Evolutionary conservation across 2,888 invertebrate genomes (phyloP).

Genomic region (Oxycera nigricornis): DNA sequence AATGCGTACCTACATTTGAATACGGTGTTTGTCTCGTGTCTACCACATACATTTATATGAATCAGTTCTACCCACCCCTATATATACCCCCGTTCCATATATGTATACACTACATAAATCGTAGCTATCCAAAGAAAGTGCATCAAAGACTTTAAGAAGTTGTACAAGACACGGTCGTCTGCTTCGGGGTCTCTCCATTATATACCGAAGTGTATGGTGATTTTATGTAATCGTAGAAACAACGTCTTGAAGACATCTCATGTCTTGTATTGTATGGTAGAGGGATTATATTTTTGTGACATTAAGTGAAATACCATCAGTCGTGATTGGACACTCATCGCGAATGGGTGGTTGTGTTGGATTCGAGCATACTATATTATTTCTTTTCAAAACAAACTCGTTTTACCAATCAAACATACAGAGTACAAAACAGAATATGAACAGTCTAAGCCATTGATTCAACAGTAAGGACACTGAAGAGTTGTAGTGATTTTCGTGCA

Average conservation of each 20-base stretch:
- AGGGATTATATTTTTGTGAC: constrained; percentile 49
- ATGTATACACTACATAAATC: neutral
- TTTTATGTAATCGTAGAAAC: constrained; percentile 31
- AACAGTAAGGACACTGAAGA: no score
- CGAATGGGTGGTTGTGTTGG: constrained; percentile 41
- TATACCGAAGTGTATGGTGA: constrained; percentile 3
- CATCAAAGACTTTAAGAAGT: constrained; percentile 31
- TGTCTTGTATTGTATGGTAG: constrained; percentile 30
- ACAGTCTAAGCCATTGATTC: no score
- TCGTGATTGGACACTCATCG: constrained; percentile 61
- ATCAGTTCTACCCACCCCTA: neutral
- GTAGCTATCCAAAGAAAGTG: constrained; percentile 1
- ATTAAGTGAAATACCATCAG: constrained; percentile 58
- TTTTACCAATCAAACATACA: neutral
- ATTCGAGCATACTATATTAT: neutral
- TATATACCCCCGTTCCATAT: neutral
- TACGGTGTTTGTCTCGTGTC: neutral
- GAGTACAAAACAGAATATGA: neutral
- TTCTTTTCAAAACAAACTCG: neutral
- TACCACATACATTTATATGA: constrained; percentile 21
- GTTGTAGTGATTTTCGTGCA: no score
- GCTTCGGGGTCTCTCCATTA: neutral
- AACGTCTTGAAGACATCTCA: constrained; percentile 39
- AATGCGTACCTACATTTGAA: constrained; percentile 9
- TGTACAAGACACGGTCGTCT: constrained; percentile 12